phyloP scores from a whole-genome alignment of 1,140 invertebrate genomes.

The Rhagoletis pomonella region DNA sequence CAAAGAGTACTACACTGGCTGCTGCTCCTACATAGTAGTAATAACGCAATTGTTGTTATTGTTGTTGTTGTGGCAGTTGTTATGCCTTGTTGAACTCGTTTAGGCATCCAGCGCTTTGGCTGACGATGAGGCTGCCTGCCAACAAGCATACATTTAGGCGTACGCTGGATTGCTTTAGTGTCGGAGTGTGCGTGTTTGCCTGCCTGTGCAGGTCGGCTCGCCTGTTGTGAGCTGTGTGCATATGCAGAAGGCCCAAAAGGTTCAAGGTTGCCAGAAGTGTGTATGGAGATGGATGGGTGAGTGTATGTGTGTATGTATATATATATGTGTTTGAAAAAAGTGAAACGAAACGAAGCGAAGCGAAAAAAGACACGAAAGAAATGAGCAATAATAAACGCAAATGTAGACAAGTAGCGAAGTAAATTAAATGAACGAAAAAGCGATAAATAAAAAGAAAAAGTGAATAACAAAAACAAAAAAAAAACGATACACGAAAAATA shows the following conservation, averaged over 20 bases:
- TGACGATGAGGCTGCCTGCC: slow-evolving; percentile 25
- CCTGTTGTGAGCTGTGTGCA: background rate
- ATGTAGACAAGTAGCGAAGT: background rate
- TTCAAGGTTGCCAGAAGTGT: slow-evolving; percentile 51
- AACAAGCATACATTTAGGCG: slow-evolving; percentile 38
- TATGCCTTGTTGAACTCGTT: slow-evolving; percentile 49
- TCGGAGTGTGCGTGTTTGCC: slow-evolving; percentile 4
- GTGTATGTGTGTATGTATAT: background rate
- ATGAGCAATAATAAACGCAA: slow-evolving; percentile 48
- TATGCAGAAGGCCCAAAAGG: slow-evolving; percentile 52
- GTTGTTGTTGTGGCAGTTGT: slow-evolving; percentile 28
- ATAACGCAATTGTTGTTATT: slow-evolving; percentile 8
- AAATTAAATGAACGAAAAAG: background rate
- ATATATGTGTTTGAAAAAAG: background rate
- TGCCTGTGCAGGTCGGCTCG: background rate
- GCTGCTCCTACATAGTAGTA: background rate
- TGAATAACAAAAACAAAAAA: too few relatives aligned
- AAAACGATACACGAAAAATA: background rate
- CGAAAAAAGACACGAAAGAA: background rate
- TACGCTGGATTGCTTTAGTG: slow-evolving; percentile 34
- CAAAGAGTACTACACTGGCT: background rate
- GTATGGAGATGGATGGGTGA: background rate
- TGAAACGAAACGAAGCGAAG: background rate
- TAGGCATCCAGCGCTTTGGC: slow-evolving; percentile 25
- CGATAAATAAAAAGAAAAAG: too few relatives aligned